phyloP scores from a whole-genome alignment of 2,888 invertebrate genomes.

The Epinotia demarniana region DNA sequence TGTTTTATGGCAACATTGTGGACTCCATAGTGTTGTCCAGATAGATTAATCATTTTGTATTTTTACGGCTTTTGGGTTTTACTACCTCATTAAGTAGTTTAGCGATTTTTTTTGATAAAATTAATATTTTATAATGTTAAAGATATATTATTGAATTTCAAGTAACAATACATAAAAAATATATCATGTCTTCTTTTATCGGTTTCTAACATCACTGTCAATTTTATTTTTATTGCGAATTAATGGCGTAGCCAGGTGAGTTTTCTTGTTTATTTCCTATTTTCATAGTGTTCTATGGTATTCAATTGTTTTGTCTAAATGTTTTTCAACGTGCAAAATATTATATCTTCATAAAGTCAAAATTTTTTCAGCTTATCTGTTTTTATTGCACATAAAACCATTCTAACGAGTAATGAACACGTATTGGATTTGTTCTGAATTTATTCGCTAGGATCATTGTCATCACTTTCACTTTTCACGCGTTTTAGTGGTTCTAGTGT shows the following conservation, averaged over 20 bases:
- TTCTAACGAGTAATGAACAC: conserved; percentile 83
- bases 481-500: conserved; percentile 77
- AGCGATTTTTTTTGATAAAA: background rate
- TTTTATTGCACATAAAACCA: conserved; percentile 77
- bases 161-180: background rate
- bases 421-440: conserved; percentile 83
- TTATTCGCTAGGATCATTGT: conserved; percentile 83
- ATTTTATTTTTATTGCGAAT: conserved; percentile 84
- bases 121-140: background rate
- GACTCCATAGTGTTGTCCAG: background rate
- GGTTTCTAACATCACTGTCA: conserved; percentile 41
- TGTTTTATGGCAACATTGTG: background rate
- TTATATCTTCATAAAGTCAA: conserved; percentile 78
- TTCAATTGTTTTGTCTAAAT: conserved; percentile 83
- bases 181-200: background rate
- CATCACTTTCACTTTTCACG: conserved; percentile 84
- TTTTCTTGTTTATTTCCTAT: conserved; percentile 83
- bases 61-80: background rate
- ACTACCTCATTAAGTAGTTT: background rate
- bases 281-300: conserved; percentile 78
- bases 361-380: conserved; percentile 78
- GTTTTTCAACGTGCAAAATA: conserved; percentile 81
- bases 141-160: background rate
- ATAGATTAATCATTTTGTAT: background rate
- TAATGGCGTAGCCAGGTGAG: conserved; percentile 85